Evolutionary conservation across 2,113 vertebrate genomes (phyloP), one percentile per base, ranked within the genome.

Genomic region (Oxyruncus cristatus): DNA sequence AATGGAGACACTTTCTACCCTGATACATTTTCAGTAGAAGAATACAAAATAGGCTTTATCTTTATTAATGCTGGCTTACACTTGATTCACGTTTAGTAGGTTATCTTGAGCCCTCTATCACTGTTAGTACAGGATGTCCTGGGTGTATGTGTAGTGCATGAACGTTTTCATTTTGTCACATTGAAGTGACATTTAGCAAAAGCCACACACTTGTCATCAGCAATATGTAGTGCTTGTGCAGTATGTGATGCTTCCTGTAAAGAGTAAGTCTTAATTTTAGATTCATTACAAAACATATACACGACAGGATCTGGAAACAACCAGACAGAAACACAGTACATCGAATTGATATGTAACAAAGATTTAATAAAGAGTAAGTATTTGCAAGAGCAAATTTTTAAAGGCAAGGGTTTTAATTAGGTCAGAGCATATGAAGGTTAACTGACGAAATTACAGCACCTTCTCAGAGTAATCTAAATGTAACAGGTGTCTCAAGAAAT

Each of bases 171-270:
- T 94, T 78, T 83, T 94, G 75, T 95, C 55, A 76, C 41, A 6
- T 11, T 65, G 77, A 85, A 85, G 77, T 91, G 90, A 75, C 81
- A 72, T 93, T 78, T 93, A 92, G 85, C 59, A 83, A 65, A 86
- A 92, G 68, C 68, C 4, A 0, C 33, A 20, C 0, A 0, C 72
- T 70, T 84, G 68, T 78, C 68, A n/a, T 39, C 0, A 0, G 42
- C 80, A 84, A 6, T 65, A 30, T 76, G 72, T 70, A 46, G 49
- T 53, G 71, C 55, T 92, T 62, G 39, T 91, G 68, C 79, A 39
- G n/a, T n/a, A 7, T 58, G 81, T 37, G 81, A n/a, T 84, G 15
- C 55, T 67, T 59, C 46, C 59, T 86, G 68, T 66, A 28, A 73
- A 71, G 63, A n/a, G 8, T 26, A 33, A 21, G 21, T 63, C 44